A percentile compares a stretch with the other conserved stretches of the same genome.
Conservation (phyloP, 2,113 vertebrate genomes). For the Marcusenius ussheri region DNA sequence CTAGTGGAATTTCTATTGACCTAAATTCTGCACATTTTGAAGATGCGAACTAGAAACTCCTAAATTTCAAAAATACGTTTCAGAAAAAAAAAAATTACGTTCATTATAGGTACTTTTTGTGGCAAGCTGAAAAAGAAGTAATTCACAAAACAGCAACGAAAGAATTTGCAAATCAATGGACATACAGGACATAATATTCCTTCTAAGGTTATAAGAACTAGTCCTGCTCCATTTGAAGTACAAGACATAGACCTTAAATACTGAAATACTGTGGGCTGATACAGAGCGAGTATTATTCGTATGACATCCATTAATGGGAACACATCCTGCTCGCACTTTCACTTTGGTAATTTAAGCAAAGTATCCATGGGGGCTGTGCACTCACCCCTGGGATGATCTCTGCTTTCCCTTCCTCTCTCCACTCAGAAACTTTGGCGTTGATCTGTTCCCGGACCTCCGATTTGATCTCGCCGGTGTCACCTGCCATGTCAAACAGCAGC, state of each 20-base stretch:
- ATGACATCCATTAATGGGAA: neutral
- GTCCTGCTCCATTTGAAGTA: neutral
- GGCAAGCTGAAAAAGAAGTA: neutral
- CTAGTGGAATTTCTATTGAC: neutral
- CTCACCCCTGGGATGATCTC: conserved; percentile 87
- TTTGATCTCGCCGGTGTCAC: conserved; percentile 89
- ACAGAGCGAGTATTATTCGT: neutral
- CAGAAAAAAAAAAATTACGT: neutral
- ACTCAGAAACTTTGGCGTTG: conserved; percentile 88
- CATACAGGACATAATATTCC: neutral
- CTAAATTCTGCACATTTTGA: neutral
- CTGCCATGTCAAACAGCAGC: conserved; percentile 31
- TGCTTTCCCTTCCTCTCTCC: conserved; percentile 87
- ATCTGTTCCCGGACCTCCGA: conserved; percentile 89
- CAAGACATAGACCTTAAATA: neutral
- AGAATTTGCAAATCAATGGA: neutral
- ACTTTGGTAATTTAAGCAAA: neutral
- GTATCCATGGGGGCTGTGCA: neutral
- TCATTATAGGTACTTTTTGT: neutral
- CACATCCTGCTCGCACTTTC: neutral
- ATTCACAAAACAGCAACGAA: neutral
- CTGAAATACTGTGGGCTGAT: neutral
- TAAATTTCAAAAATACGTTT: neutral
- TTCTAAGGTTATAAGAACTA: neutral
- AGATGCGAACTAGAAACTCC: neutral